Evolutionary conservation across 2,113 vertebrate species (phyloP), one percentile per base, ranked within the genome.

Genomic region (Lagenorhynchus albirostris): DNA sequence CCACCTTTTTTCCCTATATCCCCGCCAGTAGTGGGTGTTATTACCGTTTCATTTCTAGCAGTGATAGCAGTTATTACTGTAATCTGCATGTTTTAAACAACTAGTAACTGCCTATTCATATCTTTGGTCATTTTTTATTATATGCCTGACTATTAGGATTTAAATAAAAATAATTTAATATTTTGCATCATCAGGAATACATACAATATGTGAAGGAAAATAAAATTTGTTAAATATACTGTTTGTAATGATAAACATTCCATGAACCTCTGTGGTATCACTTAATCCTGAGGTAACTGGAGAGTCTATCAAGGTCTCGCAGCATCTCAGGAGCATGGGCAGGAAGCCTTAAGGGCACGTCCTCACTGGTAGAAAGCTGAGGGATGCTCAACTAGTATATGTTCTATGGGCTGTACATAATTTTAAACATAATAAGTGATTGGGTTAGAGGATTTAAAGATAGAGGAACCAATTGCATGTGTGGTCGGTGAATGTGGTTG

Each of bases 11-110:
- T 55, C 20, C 31, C 55, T 79, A 53, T 13, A 71, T 74, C 11
- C 10, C 55, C 97, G 15, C 26, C 62, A 44, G 67, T 50, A 89
- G 77, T 89, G 23, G 18, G 23, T 63, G 55, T 81, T 86, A 92
- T 87, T 93, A 79, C 26, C 67, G 9, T 94, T 96, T 73, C 36
- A 76, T 76, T 92, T 86, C 71, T 68, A 95, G 38, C 17, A 71
- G 38, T 79, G 67, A 88, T 53, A 68, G 17, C 33, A 67, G 4
- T 13, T 76, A 36, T 96, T 95, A 94, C 15, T 95, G 70, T 91
- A 77, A 68, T 93, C 10, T 89, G 2, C 25, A 76, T 89, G 96
- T 83, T 88, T 76, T 44, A n/a, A 92, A 76, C 12, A 36, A 84
- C 7, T 80, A 80, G 18, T 90, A 79, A n/a, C 25, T 97, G 29